Evolutionary conservation across 2,797 vertebrate genomes (phyloP), one percentile per base, ranked within the genome.

Genomic region (Threskiornis aethiopicus): DNA sequence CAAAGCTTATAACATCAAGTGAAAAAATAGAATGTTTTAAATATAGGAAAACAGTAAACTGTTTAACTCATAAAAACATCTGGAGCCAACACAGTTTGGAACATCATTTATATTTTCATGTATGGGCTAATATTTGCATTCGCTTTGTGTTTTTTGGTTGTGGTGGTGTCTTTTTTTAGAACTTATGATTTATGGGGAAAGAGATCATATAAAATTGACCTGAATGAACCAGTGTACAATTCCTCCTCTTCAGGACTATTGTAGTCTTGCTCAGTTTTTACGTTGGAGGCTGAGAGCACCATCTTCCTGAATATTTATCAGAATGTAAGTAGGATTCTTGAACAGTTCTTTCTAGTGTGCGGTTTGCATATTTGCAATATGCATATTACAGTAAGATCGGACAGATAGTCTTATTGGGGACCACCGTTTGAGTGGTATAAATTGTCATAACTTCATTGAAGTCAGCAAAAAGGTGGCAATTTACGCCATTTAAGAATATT

Each of bases 21-120:
- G 88, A 93, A 91, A 86, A 96, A 94, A 70, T 71, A 94, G 92
- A 93, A 85, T 95, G 70, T 64, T 97, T 91, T 90, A 91, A 91
- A 76, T 97, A 92, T 89, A 96, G 82, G 73, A 95, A 97, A 96
- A 97, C 81, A 83, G 79, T 94, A 97, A 97, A 71, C 84, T 24
- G 28, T 78, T 96, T 84, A 96, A 85, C 59, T 96, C 92, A 89
- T 93, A 62, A 84, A 94, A 75, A 52, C 93, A 96, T 90, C 76
- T 93, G 90, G 93, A 94, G 73, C 71, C 89, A 96, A 97, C 84
- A 67, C 75, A 72, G 77, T 96, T 96, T 97, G 96, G 91, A 96
- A 94, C 31, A 93, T 90, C 66, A 82, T 67, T 76, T 91, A 80
- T 94, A 31, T 61, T 95, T 90, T 95, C 92, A 61, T 90, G 91